Evolutionary conservation across 1,140 invertebrate genomes (phyloP).

Genomic region (Pachypeltis micranthus): DNA sequence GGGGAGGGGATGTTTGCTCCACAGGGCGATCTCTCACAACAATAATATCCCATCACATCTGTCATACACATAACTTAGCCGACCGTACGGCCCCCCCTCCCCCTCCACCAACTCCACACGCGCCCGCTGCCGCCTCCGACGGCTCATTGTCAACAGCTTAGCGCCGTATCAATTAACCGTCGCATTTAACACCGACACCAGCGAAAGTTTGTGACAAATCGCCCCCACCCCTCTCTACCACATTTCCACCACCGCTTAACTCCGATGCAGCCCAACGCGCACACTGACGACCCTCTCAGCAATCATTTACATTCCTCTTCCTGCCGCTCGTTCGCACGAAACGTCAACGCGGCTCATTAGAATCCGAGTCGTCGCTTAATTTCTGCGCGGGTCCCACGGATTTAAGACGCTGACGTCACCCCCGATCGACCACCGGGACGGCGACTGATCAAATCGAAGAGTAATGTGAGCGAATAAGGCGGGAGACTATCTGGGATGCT

Average conservation of each 20-base stretch:
- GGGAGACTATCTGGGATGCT: too few species aligned
- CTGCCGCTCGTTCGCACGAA: too few species aligned
- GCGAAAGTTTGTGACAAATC: not conserved
- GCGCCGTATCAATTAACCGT: not conserved
- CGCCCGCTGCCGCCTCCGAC: not conserved
- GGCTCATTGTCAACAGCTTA: not conserved
- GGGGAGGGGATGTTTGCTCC: not conserved
- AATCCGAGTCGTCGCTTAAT: too few species aligned
- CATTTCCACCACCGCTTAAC: not conserved
- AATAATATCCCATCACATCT: not conserved
- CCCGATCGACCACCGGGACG: too few species aligned
- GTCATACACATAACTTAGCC: not conserved
- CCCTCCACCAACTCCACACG: not conserved
- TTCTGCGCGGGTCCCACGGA: too few species aligned
- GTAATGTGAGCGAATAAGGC: too few species aligned
- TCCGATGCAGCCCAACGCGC: too few species aligned
- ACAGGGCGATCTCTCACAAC: not conserved
- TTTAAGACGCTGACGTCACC: too few species aligned
- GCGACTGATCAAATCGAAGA: too few species aligned
- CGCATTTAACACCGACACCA: not conserved
- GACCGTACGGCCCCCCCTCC: not conserved
- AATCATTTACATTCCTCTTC: too few species aligned
- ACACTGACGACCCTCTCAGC: too few species aligned
- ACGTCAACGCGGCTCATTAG: too few species aligned
- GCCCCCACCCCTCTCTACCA: not conserved